These are phyloP conservation scores for Lycodopsis pacificus DNA, from an alignment of 2,797 vertebrate species.

Conservation along the genomic window DNA sequence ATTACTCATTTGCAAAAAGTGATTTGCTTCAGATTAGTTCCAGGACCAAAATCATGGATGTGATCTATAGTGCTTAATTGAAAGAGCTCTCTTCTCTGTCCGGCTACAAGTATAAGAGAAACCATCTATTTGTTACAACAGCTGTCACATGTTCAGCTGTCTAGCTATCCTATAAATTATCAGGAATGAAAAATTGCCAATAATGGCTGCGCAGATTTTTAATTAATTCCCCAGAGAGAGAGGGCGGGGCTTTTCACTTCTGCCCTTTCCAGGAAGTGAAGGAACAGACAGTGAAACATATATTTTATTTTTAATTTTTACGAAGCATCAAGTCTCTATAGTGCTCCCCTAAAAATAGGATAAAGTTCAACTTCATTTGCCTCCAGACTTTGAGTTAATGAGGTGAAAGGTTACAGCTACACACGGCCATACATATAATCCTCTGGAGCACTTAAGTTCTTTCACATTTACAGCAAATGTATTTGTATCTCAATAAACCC, in stretches of 20 bases:
- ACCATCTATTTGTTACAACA: conserved; percentile 52
- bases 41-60: conserved; percentile 59
- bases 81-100: conserved; percentile 58
- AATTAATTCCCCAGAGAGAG: conserved; percentile 69
- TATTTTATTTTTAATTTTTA: conserved; percentile 14
- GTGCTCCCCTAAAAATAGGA: conserved; percentile 24
- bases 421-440: not conserved
- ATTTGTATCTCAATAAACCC: not conserved
- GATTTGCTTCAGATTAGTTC: conserved; percentile 68
- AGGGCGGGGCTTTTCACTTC: conserved; percentile 41
- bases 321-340: conserved; percentile 42
- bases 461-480: not conserved
- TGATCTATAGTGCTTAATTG: conserved; percentile 74
- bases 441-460: conserved; percentile 3
- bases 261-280: conserved; percentile 46
- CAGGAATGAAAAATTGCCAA: conserved; percentile 68
- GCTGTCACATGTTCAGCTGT: conserved; percentile 49
- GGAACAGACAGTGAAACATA: conserved; percentile 50
- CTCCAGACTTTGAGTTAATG: conserved; percentile 44
- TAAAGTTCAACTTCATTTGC: conserved; percentile 54
- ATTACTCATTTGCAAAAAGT: conserved; percentile 64
- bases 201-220: conserved; percentile 50
- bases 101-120: conserved; percentile 32
- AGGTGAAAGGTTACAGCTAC: conserved; percentile 42
- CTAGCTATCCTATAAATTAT: conserved; percentile 59